Base-by-base conservation (phyloP, 2,888 invertebrate genomes). In the Eilema caniola region DNA sequence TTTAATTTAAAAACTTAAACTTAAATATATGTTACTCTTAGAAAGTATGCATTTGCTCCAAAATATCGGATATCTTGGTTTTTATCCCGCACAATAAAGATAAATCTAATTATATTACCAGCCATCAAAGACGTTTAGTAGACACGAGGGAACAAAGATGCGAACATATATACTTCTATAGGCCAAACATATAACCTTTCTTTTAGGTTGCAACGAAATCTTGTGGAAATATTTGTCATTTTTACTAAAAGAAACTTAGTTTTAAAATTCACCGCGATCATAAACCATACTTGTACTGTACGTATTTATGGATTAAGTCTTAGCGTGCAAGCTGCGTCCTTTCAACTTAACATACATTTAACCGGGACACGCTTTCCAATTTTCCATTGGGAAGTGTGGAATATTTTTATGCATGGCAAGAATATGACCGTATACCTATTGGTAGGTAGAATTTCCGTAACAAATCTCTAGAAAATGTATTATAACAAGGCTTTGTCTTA, bases 321-420 rank as follows among this genome's bases (percentile, higher is more conserved):
- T 66, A n/a, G 68, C 69, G 24, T 73, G 12, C 20, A 24, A 28
- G 24, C 56, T 68, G 73, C 31, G 59, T 76, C 70, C 71, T 83
- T 81, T 70, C 31, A 66, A 71, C 23, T 62, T 64, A 61, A 71
- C 66, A 60, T 41, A 37, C 33, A 23, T 56, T 23, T 69, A 72
- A 33, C 80, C 82, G 66, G 82, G 82, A 80, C 76, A 80, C 67
- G 73, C 76, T 82, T 81, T 81, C 73, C 68, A 66, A 71, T 66
- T 71, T 69, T 69, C 70, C 31, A 56, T 33, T 53, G 53, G 7
- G 59, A 25, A 56, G 20, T 33, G 47, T 1, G 23, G 64, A 33
- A 56, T 53, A 60, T 41, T 41, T 41, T 56, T 59, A 66, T 41
- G 31, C 66, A 59, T 59, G 59, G 60, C 59, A 24, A 62, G 25